A percentile compares a stretch with the other conserved stretches of the same genome.
phyloP scores from a whole-genome alignment of 2,113 vertebrate genomes.

The Cavia aperea region DNA sequence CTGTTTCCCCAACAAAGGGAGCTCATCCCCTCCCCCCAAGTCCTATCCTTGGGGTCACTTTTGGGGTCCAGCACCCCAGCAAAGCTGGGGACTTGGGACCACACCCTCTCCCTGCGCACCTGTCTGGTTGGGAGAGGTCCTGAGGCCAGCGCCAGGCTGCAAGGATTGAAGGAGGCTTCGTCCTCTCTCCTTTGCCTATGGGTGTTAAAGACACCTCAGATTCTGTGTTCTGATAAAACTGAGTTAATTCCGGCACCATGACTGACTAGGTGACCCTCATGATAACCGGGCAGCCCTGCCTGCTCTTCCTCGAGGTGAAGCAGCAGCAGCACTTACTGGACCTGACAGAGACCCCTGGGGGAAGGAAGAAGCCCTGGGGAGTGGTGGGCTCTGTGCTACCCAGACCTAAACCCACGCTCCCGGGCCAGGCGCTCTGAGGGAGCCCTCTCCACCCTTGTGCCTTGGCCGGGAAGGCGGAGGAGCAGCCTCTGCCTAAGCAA shows the following conservation, averaged over 20 bases:
- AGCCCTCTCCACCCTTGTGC: background rate
- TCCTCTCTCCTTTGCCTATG: background rate
- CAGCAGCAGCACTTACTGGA: background rate
- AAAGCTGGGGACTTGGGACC: background rate
- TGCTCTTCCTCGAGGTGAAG: conserved; percentile 8
- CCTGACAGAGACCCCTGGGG: background rate
- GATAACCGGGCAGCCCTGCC: background rate
- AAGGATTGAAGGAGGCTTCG: background rate
- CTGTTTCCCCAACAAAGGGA: background rate
- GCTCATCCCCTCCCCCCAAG: background rate
- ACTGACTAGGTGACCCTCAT: background rate
- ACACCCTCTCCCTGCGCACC: background rate
- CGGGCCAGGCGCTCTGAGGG: background rate
- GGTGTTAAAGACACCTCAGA: background rate
- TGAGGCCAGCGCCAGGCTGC: background rate
- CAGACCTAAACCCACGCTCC: background rate
- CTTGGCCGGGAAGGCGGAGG: background rate
- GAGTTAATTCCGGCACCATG: background rate
- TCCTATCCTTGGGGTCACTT: background rate
- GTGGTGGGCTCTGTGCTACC: too few relatives aligned
- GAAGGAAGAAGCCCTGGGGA: background rate
- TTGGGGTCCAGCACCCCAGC: background rate
- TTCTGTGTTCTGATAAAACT: background rate
- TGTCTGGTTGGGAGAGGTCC: background rate
- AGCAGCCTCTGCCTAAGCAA: background rate